A percentile compares a stretch with the other conserved stretches of the same genome.
Evolutionary conservation across 2,113 vertebrate genomes (phyloP).

Genomic region (Peromyscus leucopus): DNA sequence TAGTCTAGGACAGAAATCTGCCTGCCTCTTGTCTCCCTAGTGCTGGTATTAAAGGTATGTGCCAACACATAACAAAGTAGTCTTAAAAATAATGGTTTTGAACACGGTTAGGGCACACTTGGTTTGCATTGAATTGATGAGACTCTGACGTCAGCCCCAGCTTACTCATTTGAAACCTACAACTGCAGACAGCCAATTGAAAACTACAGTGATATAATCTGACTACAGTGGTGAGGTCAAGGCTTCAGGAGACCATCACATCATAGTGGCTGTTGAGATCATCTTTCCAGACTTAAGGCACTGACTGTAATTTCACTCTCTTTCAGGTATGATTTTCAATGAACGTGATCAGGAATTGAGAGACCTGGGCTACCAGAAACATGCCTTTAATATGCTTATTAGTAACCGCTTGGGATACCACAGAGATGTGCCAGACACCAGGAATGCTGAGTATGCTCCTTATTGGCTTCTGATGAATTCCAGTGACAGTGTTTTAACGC

Average conservation of each 20-base stretch:
- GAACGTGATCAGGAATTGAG: slow-evolving; percentile 94
- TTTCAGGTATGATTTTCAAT: slow-evolving; percentile 97
- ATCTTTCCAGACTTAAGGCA: neutral
- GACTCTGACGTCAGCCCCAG: neutral
- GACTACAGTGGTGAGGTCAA: neutral
- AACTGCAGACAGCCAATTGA: neutral
- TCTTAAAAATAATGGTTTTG: neutral
- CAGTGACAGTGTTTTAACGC: neutral
- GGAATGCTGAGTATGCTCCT: slow-evolving; percentile 91
- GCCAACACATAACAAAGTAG: neutral
- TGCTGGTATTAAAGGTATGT: neutral
- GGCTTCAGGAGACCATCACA: neutral
- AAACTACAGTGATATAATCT: neutral
- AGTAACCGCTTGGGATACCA: slow-evolving; percentile 95
- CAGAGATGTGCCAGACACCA: slow-evolving; percentile 94
- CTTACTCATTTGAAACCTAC: neutral
- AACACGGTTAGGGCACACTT: neutral
- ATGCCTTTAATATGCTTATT: slow-evolving; percentile 98
- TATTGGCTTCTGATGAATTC: neutral
- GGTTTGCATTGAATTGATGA: neutral
- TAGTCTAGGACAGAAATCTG: neutral
- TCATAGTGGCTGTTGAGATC: accelerated
- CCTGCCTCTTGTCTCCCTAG: neutral
- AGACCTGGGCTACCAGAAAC: slow-evolving; percentile 96
- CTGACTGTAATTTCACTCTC: slow-evolving; percentile 46